Evolutionary conservation across 1,140 invertebrate genomes (phyloP), one percentile per base, ranked within the genome.

Genomic region (Drosophila grimshawi): DNA sequence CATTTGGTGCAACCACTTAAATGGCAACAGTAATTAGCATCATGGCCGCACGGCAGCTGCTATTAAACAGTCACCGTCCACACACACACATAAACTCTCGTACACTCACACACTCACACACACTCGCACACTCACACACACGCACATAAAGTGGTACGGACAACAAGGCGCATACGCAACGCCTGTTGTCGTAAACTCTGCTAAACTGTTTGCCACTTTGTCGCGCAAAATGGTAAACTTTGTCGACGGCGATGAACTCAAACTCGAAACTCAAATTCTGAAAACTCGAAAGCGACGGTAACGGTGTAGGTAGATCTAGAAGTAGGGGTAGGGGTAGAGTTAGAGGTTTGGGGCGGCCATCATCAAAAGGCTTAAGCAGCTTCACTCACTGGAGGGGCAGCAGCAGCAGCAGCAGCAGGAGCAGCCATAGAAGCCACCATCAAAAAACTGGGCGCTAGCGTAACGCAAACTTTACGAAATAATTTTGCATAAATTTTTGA

Each of bases 201-300:
- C 83, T 88, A 88, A 88, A 88, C 83, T 88, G 83, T 88, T 88
- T 88, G 83, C 83, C 83, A 88, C 83, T 88, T 88, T 88, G 83
- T 88, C 83, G 83, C 83, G 83, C 83, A 88, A 89, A 88, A 88
- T 88, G 85, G 68, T 80, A 89, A 88, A 89, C 83, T 88, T 88
- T 88, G 69, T 88, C 83, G 79, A 80, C 79, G 68, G 80, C 83
- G 69, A 80, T 88, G 83, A 89, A 89, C 83, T 89, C 76, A 74
- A 74, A 74, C 71, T 63, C 39, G 48, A 49, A 62, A 52, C 61
- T 63, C 60, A 51, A 62, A 62, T 61, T 51, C 62, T 55, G 62
- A 19, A 30, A 63, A 52, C 60, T 51, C 46, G 32, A 61, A 63
- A 61, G 56, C 39, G 39, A 43, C 39, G n/a, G 39, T n/a, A n/a